Conservation (phyloP, 2,113 vertebrate species). For the Chaetorhynchus papuensis region DNA sequence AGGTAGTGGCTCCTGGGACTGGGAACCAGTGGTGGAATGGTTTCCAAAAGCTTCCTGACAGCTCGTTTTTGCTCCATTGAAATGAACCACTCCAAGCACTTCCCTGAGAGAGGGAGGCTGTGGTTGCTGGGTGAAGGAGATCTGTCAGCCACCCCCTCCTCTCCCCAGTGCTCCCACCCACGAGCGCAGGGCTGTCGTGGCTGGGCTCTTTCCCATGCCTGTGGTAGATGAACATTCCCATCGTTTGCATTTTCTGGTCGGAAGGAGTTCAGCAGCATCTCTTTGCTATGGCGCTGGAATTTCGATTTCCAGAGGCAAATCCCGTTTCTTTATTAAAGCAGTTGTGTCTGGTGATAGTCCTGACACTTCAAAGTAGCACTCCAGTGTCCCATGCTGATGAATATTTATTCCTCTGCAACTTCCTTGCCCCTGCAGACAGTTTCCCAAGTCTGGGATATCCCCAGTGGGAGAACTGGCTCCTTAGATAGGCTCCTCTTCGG, state of each 20-base stretch:
- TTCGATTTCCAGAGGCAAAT: not conserved
- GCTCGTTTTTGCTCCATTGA: not conserved
- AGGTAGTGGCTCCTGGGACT: constrained; percentile 67
- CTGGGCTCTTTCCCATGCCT: not conserved
- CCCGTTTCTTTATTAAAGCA: not conserved
- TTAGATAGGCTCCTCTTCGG: not conserved
- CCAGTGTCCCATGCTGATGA: not conserved
- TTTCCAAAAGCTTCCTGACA: not conserved
- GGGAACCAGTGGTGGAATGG: not conserved
- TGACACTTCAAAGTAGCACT: not conserved
- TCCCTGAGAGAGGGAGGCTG: not conserved
- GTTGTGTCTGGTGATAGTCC: not conserved
- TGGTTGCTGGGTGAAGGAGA: not conserved
- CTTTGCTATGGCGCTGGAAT: not conserved
- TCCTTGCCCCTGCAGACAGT: constrained; percentile 3
- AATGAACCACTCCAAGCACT: rapidly evolving
- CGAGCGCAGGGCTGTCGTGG: not conserved
- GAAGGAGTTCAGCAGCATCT: not conserved
- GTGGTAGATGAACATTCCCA: not conserved
- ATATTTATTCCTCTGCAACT: not conserved
- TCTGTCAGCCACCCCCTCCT: constrained; percentile 6
- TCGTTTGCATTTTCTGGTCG: not conserved
- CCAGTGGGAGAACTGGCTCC: constrained; percentile 29
- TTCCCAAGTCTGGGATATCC: constrained; percentile 7
- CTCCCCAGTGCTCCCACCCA: not conserved